Conservation (phyloP, 2,113 vertebrate species). For the Choloepus hoffmanni region DNA sequence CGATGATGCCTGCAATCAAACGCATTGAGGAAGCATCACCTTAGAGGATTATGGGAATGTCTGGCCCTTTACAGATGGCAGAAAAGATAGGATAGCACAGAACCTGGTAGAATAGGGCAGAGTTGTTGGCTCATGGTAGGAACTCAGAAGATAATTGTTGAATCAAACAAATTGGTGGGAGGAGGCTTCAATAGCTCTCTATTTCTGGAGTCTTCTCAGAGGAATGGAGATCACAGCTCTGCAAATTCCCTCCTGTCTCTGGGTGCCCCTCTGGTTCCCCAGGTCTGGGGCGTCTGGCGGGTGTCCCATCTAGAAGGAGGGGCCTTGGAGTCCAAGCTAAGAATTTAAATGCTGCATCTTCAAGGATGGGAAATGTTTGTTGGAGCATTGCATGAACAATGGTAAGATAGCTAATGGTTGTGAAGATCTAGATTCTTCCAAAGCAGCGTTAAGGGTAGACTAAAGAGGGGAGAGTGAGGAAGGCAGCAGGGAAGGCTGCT, state of each 20-base stretch:
- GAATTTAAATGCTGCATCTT: neutral
- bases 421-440: neutral
- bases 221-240: neutral
- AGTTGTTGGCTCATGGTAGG: neutral
- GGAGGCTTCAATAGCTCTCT: neutral
- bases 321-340: neutral
- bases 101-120: neutral
- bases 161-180: neutral
- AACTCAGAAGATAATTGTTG: neutral
- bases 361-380: neutral
- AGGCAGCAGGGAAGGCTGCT: neutral
- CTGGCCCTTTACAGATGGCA: no score
- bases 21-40: neutral
- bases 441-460: neutral
- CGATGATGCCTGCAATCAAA: neutral
- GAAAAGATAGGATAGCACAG: neutral
- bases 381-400: rapidly evolving
- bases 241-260: no score
- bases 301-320: neutral
- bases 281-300: neutral
- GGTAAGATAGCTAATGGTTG: no score
- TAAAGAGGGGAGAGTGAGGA: neutral
- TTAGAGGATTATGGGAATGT: neutral
- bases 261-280: neutral
- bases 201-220: neutral